Base-by-base conservation (phyloP, 2,113 vertebrate species). In the Aphyosemion australe region DNA sequence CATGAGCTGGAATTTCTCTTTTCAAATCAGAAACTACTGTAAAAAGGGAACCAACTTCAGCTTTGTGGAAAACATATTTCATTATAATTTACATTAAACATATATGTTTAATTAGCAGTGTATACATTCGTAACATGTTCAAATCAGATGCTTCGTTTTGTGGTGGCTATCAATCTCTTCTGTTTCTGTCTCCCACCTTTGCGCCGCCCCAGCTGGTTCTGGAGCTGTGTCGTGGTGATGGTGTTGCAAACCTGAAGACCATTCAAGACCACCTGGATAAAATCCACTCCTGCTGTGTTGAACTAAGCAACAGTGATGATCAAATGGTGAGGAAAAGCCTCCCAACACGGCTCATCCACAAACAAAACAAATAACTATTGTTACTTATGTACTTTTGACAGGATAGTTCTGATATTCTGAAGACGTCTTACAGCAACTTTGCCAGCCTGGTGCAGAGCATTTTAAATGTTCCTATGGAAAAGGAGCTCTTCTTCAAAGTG, bases 241-340 rank as follows among this genome's bases (percentile, higher is more conserved):
- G 62, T 2, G 41, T 74, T 1, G 37, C 74, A 50, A 83, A 83
- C 57, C 45, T 87, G 65, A 78, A 67, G 52, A 54, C n/a, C 18
- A 87, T 89, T 57, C 83, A 86, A 74, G 69, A 20, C 49, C 83
- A 89, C 65, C 76, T 89, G 69, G 85, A 89, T 62, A 76, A 86
- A 60, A 82, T 89, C 69, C 81, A 86, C 34, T 11, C 65, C 61
- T 84, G 81, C 49, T 66, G 67, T 5, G 8, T 69, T 21, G 68
- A 86, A 5, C 68, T 89, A 47, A 79, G 73, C 68, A 51, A 65
- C 58, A 55, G 11, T 31, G 46, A 64, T 31, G 46, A 64, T 20
- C 70, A 84, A 42, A 74, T 78, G 75, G 85, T 88, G 47, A 10
- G 45, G 31, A 12, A 61, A 8, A 31, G 26, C 26, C 26, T 26